phyloP scores from a whole-genome alignment of 2,113 vertebrate genomes.

The Physeter macrocephalus region DNA sequence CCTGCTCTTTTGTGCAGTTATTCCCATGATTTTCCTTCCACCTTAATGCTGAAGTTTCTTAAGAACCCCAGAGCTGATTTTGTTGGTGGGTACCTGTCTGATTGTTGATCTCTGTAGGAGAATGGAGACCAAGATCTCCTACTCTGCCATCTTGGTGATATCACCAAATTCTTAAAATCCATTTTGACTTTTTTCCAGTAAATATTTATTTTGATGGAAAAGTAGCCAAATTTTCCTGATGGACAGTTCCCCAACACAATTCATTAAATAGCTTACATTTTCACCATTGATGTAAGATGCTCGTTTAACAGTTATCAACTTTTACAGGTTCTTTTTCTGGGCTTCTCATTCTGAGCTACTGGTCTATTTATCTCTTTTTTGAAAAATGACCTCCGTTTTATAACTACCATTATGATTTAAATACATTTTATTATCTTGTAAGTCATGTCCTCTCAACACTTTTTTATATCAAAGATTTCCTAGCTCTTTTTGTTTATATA shows the following conservation, averaged over 20 bases:
- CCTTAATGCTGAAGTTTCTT: too few species aligned
- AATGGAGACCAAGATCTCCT: not conserved
- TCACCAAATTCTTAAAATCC: not conserved
- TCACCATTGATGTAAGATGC: not conserved
- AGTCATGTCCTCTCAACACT: not conserved
- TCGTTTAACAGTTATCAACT: not conserved
- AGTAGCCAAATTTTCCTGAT: not conserved
- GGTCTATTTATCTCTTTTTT: slow-evolving; percentile 10
- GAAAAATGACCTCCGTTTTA: not conserved
- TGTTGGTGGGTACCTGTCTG: not conserved
- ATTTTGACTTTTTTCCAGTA: not conserved
- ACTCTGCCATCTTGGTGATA: not conserved
- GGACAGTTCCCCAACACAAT: not conserved
- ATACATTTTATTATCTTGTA: not conserved
- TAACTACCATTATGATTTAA: not conserved
- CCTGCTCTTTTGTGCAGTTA: not conserved
- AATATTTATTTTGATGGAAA: not conserved
- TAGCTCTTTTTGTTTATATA: not conserved
- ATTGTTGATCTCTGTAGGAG: not conserved
- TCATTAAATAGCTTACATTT: not conserved
- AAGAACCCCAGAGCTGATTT: not conserved
- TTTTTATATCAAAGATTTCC: not conserved
- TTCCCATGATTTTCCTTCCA: too few species aligned
- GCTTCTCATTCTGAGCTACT: not conserved
- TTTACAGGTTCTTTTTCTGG: not conserved